Evolutionary conservation across 2,888 invertebrate genomes (phyloP).

Genomic region (Mantis religiosa): DNA sequence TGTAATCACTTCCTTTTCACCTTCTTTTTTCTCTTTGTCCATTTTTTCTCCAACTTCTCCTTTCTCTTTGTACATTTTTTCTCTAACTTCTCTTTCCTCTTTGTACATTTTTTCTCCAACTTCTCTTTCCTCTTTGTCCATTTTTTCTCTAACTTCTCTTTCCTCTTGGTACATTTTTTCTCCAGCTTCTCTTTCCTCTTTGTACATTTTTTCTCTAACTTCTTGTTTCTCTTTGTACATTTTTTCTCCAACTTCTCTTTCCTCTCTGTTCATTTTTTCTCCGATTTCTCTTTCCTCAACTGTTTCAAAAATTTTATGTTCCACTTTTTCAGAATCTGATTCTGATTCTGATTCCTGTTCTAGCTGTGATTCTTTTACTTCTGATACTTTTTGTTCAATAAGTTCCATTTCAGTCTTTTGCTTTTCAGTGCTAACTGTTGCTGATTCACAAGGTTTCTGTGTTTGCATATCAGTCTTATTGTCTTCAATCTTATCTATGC

Average conservation of each 20-base stretch:
- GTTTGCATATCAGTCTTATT: slow-evolving; percentile 4
- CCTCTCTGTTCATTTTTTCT: neutral
- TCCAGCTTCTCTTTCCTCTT: neutral
- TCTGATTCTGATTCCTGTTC: neutral
- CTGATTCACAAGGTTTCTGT: neutral
- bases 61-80: neutral
- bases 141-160: neutral
- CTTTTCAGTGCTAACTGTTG: neutral
- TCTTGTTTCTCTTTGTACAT: neutral
- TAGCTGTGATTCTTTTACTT: neutral
- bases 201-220: too few relatives aligned
- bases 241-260: neutral
- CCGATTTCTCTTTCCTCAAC: neutral
- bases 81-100: neutral
- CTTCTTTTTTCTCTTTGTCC: neutral
- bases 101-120: too few relatives aligned
- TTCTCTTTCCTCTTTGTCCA: neutral
- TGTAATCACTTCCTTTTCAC: neutral
- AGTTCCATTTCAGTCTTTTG: neutral
- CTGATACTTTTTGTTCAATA: neutral
- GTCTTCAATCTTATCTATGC: neutral
- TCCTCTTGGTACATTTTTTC: neutral
- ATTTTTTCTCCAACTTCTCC: slow-evolving; percentile 1
- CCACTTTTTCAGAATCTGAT: neutral
- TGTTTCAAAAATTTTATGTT: neutral